These are phyloP conservation scores for Nephrotoma appendiculata DNA, from an alignment of 2,888 invertebrate genomes.

Conservation along the genomic window DNA sequence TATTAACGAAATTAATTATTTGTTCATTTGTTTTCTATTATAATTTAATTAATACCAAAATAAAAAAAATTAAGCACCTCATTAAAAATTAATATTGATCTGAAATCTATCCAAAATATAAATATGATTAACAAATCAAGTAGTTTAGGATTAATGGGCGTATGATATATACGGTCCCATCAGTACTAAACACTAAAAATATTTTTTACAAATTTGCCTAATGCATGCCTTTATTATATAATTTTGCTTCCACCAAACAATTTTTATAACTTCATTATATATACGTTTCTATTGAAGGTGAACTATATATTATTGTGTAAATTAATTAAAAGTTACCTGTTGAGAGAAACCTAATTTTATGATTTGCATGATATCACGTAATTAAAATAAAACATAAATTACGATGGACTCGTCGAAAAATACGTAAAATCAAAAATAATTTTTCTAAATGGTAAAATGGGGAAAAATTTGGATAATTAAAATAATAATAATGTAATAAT, in stretches of 20 bases:
- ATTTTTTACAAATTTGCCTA: neutral
- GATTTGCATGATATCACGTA: neutral
- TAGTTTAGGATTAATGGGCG: neutral
- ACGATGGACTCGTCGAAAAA: neutral
- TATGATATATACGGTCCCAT: neutral
- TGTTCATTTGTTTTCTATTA: conserved; percentile 2
- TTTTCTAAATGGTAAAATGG: neutral
- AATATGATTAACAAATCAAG: neutral
- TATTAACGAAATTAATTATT: neutral
- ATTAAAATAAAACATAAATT: neutral
- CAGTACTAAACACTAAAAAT: neutral
- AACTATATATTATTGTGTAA: neutral
- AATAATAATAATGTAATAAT: neutral
- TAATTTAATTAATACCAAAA: conserved; percentile 1
- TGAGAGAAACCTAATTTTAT: neutral
- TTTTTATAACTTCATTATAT: neutral
- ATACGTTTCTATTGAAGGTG: neutral
- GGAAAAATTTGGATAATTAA: neutral
- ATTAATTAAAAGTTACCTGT: neutral
- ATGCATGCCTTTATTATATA: neutral
- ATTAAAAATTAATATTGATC: neutral
- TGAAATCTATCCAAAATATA: neutral
- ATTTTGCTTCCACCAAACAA: neutral
- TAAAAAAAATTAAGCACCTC: conserved; percentile 2
- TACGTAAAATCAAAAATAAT: neutral